Conservation (phyloP, 2,888 invertebrate species). For the Temnothorax unifasciatus region DNA sequence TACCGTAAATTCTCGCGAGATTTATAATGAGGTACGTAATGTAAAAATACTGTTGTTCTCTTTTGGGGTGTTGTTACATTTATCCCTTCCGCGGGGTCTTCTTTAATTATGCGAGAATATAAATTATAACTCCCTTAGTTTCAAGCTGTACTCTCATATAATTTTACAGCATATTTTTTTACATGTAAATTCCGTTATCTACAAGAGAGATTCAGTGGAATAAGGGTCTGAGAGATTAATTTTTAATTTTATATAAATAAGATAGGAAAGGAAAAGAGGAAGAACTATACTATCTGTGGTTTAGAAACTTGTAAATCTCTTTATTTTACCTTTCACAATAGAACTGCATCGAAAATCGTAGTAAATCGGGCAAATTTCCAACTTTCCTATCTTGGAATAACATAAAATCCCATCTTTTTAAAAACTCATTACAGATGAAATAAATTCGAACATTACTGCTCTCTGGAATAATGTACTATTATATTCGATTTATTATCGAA, state of each 20-base stretch:
- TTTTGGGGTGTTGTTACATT: slow-evolving; percentile 36
- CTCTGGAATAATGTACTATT: slow-evolving; percentile 1
- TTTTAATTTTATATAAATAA: neutral
- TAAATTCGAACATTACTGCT: neutral
- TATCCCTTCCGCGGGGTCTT: slow-evolving; percentile 9
- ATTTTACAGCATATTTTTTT: slow-evolving; percentile 16
- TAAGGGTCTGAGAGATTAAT: neutral
- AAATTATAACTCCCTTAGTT: slow-evolving; percentile 39
- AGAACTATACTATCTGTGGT: neutral
- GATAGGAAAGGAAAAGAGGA: neutral
- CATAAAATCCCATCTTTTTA: neutral
- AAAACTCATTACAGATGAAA: neutral
- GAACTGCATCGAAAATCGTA: neutral
- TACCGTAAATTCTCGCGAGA: slow-evolving; percentile 42
- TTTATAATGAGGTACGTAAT: slow-evolving; percentile 42
- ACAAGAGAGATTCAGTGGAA: neutral
- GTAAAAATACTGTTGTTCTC: slow-evolving; percentile 38
- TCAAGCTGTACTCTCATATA: slow-evolving; percentile 3
- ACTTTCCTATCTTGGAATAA: neutral
- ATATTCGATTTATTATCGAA: neutral
- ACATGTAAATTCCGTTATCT: neutral
- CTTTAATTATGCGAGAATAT: slow-evolving; percentile 40
- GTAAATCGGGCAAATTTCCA: neutral
- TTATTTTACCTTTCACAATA: neutral
- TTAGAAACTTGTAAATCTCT: neutral